Percentiles rank a stretch among this genome's conserved stretches.
Evolutionary conservation across 2,888 invertebrate genomes (phyloP).

Genomic region (Cephus rjabovi): DNA sequence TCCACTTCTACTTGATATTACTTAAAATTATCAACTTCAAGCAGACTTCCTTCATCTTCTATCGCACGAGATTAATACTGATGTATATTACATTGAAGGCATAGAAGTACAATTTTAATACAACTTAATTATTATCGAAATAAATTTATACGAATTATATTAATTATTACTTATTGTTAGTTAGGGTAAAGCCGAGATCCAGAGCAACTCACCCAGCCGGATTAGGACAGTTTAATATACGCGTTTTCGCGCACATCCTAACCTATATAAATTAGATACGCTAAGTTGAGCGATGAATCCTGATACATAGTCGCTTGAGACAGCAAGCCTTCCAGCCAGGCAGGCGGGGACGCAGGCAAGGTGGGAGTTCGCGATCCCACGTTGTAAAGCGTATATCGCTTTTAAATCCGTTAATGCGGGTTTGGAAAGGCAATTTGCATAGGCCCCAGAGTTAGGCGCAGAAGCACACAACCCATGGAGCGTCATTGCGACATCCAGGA

Average conservation of each 20-base stretch:
- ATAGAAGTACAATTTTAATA: too few species aligned
- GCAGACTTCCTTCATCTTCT: too few species aligned
- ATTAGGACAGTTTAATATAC: constrained; percentile 13
- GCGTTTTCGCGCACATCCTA: constrained; percentile 10
- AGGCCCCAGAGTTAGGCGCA: constrained; percentile 42
- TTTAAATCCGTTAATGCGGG: constrained; percentile 62
- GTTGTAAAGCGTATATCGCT: constrained; percentile 54
- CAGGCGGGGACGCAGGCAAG: not conserved
- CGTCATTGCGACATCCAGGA: constrained; percentile 33
- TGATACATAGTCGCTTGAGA: constrained; percentile 44
- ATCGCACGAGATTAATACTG: too few species aligned
- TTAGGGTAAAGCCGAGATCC: too few species aligned
- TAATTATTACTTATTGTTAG: too few species aligned
- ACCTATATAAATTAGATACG: constrained; percentile 35
- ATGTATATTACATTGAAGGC: too few species aligned
- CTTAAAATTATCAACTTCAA: too few species aligned
- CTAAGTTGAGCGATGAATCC: constrained; percentile 52
- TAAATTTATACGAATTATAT: too few species aligned
- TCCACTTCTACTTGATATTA: too few species aligned
- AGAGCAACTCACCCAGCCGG: not conserved
- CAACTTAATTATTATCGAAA: too few species aligned
- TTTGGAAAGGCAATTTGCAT: constrained; percentile 57
- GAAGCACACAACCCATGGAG: constrained; percentile 23
- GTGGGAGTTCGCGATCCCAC: constrained; percentile 29
- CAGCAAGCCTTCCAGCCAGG: not conserved